These are phyloP conservation scores for Danionella dracula DNA, from an alignment of 2,797 vertebrate species.

Conservation along the genomic window DNA sequence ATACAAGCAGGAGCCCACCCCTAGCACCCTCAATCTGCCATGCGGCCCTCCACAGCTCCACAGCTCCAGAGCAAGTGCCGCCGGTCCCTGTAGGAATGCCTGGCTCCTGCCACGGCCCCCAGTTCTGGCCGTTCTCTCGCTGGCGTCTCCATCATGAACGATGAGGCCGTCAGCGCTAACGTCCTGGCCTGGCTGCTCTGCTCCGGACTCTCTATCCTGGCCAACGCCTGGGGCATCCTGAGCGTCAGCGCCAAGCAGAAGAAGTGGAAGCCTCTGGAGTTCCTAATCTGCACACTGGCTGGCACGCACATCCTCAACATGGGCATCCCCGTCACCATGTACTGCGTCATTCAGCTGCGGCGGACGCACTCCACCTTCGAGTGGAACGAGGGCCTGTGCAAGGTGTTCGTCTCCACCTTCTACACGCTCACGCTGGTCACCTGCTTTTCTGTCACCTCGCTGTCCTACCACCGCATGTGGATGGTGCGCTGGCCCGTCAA, in stretches of 20 bases:
- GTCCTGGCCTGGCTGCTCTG: constrained; percentile 90
- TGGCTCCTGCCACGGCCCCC: constrained; percentile 53
- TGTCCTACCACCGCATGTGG: constrained; percentile 96
- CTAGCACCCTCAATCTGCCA: background rate
- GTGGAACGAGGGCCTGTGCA: constrained; percentile 93
- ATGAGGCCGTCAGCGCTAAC: constrained; percentile 82
- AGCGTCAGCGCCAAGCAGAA: constrained; percentile 92
- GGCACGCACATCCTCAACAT: constrained; percentile 92
- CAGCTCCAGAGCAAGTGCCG: constrained; percentile 36
- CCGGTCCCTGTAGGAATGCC: constrained; percentile 61
- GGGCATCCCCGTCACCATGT: constrained; percentile 87
- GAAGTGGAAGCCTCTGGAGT: constrained; percentile 92
- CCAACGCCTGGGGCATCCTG: constrained; percentile 90
- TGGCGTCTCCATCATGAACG: constrained; percentile 76
- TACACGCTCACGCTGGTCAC: constrained; percentile 92
- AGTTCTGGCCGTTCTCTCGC: constrained; percentile 37
- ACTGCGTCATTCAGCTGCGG: constrained; percentile 83
- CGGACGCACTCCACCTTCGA: constrained; percentile 80
- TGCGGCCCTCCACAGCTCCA: background rate
- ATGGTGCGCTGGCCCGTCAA: constrained; percentile 97
- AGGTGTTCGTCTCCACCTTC: constrained; percentile 92
- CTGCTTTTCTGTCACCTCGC: constrained; percentile 90
- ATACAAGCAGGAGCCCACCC: background rate
- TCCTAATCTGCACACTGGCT: constrained; percentile 85
- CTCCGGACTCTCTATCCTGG: constrained; percentile 83